Percentiles rank a stretch among this genome's conserved stretches.
Evolutionary conservation across 1,140 invertebrate genomes (phyloP).

Genomic region (Panagrolaimus sp.): DNA sequence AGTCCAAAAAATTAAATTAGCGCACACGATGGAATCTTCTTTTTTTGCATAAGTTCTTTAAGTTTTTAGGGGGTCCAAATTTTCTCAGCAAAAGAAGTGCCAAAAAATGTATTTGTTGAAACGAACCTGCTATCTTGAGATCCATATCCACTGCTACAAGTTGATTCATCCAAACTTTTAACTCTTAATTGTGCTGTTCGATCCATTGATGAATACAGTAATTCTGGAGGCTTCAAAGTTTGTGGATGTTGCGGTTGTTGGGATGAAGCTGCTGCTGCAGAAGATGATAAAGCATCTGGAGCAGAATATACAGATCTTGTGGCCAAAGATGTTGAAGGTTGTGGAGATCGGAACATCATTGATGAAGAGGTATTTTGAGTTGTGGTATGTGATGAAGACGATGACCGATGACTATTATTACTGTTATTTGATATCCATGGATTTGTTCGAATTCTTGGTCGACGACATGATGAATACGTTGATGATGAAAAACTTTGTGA

Average conservation of each 20-base stretch:
- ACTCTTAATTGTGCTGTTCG: conserved; percentile 18
- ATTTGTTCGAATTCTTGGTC: conserved; percentile 2
- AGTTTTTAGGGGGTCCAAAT: too few relatives aligned
- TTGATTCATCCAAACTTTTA: conserved; percentile 35
- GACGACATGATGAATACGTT: neutral
- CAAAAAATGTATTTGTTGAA: neutral
- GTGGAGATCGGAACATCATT: neutral
- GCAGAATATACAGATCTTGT: neutral
- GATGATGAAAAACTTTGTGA: conserved; percentile 3
- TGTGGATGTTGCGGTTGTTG: neutral
- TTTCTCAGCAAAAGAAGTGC: too few relatives aligned
- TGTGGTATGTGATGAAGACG: too few relatives aligned
- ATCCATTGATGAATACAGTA: conserved; percentile 24
- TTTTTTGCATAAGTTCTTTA: too few relatives aligned
- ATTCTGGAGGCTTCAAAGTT: neutral
- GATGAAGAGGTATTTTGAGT: too few relatives aligned
- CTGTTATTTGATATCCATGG: neutral
- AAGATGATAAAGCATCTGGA: neutral
- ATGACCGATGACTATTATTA: too few relatives aligned
- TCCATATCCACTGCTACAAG: conserved; percentile 34
- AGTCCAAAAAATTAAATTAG: too few relatives aligned
- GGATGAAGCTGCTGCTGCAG: neutral
- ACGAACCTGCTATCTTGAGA: conserved; percentile 34
- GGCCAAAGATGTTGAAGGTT: neutral
- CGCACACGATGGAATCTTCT: too few relatives aligned